phyloP scores from a whole-genome alignment of 1,140 invertebrate genomes.

The Drosophila obscura region DNA sequence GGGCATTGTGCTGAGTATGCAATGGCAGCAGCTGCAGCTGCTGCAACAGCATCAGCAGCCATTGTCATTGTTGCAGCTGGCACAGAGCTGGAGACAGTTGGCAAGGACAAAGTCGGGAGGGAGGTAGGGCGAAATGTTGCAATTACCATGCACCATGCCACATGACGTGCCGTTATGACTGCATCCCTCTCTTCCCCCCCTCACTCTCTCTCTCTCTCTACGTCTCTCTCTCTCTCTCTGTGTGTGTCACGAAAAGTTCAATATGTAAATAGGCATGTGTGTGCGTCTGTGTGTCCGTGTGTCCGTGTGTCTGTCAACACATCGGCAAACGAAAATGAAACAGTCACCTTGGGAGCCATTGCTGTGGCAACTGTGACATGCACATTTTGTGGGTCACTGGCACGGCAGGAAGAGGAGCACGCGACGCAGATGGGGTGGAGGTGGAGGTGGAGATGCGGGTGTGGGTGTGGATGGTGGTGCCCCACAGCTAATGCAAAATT shows the following conservation, averaged over 20 bases:
- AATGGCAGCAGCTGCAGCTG: slow-evolving; percentile 25
- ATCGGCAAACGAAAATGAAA: slow-evolving; percentile 75
- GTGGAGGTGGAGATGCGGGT: slow-evolving; percentile 1
- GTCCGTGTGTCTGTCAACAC: slow-evolving; percentile 70
- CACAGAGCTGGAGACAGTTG: slow-evolving; percentile 56
- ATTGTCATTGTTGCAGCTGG: slow-evolving; percentile 55
- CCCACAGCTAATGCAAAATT: slow-evolving; percentile 45
- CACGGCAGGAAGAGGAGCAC: slow-evolving; percentile 5
- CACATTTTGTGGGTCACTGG: slow-evolving; percentile 71
- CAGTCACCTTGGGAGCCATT: slow-evolving; percentile 79
- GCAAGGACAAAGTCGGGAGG: slow-evolving; percentile 38
- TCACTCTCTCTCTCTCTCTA: slow-evolving; percentile 25
- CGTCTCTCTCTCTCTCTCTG: slow-evolving; percentile 2
- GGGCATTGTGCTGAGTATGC: slow-evolving; percentile 49
- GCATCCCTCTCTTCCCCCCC: neutral
- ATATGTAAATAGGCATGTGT: slow-evolving; percentile 45
- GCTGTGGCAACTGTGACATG: slow-evolving; percentile 67
- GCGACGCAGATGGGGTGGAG: neutral
- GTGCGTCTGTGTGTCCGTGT: slow-evolving; percentile 22
- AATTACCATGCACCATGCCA: slow-evolving; percentile 72
- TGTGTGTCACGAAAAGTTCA: slow-evolving; percentile 36
- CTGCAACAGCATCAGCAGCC: slow-evolving; percentile 7
- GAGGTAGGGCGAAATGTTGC: slow-evolving; percentile 58
- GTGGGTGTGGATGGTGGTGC: slow-evolving; percentile 10
- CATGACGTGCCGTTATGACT: slow-evolving; percentile 44